A percentile compares a stretch with the other conserved stretches of the same genome.
Conservation (phyloP, 2,888 invertebrate genomes). For the Flexamia atlantica region DNA sequence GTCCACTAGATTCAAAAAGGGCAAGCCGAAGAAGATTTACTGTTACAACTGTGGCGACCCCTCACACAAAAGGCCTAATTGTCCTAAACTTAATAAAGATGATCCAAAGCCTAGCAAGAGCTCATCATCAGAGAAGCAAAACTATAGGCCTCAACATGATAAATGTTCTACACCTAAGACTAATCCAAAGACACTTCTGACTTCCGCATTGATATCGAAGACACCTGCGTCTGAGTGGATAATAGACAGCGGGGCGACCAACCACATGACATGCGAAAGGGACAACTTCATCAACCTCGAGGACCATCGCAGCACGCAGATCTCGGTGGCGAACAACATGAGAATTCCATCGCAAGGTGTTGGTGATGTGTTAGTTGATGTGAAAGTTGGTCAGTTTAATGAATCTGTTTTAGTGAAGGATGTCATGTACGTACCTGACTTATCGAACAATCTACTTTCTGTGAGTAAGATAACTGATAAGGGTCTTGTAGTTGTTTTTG, state of each 20-base stretch:
- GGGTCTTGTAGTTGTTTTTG: conserved; percentile 66
- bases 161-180: neutral
- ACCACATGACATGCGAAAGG: conserved; percentile 56
- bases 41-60: conserved; percentile 16
- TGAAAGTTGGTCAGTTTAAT: neutral
- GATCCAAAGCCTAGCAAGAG: neutral
- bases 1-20: neutral
- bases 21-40: conserved; percentile 16
- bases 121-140: neutral
- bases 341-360: conserved; percentile 42
- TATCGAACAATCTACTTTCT: conserved; percentile 68
- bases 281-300: conserved; percentile 53
- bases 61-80: conserved; percentile 16
- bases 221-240: conserved; percentile 38
- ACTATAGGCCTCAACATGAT: conserved; percentile 21
- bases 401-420: conserved; percentile 63
- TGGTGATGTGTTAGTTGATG: conserved; percentile 52
- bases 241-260: conserved; percentile 59
- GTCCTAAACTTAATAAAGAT: conserved; percentile 15
- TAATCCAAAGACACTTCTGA: neutral
- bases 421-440: conserved; percentile 68
- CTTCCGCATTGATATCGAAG: conserved; percentile 8
- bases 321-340: conserved; percentile 49
- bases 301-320: conserved; percentile 23
- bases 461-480: conserved; percentile 68